phyloP scores from a whole-genome alignment of 1,140 invertebrate genomes.

The Macrobrachium rosenbergii region DNA sequence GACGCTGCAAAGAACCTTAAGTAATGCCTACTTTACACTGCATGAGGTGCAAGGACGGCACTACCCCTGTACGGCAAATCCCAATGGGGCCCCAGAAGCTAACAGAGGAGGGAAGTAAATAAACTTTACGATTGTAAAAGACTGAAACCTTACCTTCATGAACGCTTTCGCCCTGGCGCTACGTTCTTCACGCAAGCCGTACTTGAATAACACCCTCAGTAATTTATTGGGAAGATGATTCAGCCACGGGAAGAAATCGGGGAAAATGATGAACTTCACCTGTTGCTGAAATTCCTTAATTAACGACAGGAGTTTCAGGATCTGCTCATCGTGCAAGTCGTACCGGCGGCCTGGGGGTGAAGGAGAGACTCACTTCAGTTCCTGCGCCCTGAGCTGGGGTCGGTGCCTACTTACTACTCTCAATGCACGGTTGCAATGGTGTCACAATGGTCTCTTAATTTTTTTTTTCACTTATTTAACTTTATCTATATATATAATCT shows the following conservation, averaged over 20 bases:
- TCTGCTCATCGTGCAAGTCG: slow-evolving; percentile 39
- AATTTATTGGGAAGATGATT: background rate
- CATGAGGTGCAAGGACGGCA: too few species aligned
- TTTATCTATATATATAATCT: too few species aligned
- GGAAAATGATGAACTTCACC: slow-evolving; percentile 3
- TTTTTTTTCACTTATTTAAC: too few species aligned
- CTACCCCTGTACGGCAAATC: too few species aligned
- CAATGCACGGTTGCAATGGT: background rate
- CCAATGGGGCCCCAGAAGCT: too few species aligned
- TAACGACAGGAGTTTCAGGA: background rate
- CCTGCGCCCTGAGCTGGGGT: background rate
- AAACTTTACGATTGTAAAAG: too few species aligned
- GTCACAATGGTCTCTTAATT: background rate
- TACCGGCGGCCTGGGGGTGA: slow-evolving; percentile 38
- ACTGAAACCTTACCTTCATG: background rate
- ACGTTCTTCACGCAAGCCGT: slow-evolving; percentile 2
- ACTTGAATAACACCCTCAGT: background rate
- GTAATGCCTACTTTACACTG: too few species aligned
- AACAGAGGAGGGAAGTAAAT: too few species aligned
- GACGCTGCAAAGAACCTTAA: too few species aligned
- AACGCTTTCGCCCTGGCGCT: background rate
- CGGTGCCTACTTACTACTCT: background rate
- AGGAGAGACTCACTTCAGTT: background rate
- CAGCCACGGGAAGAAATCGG: slow-evolving; percentile 43
- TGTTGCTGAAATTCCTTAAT: slow-evolving; percentile 36